A percentile compares a stretch with the other conserved stretches of the same genome.
phyloP scores from a whole-genome alignment of 2,797 vertebrate genomes.

The Danio jaintianensis region DNA sequence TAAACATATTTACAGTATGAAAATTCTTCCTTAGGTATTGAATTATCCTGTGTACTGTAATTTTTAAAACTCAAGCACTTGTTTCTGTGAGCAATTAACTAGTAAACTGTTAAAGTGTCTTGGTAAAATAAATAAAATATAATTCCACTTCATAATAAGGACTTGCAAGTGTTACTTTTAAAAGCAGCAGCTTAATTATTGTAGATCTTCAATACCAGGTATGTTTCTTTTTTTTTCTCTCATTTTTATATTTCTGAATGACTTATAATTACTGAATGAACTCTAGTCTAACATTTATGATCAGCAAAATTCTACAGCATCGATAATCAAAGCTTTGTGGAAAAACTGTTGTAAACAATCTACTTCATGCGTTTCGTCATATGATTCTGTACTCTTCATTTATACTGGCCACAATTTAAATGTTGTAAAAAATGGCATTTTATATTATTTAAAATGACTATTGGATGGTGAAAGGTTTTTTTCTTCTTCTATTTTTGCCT shows the following conservation, averaged over 20 bases:
- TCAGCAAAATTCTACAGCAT: too few species aligned
- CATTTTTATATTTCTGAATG: background rate
- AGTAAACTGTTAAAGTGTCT: slow-evolving; percentile 4
- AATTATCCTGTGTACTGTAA: slow-evolving; percentile 2
- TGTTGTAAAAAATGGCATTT: too few species aligned
- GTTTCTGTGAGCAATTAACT: slow-evolving; percentile 1
- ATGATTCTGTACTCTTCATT: too few species aligned
- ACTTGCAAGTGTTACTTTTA: background rate
- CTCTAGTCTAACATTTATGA: background rate
- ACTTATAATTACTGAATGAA: background rate
- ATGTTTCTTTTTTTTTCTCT: background rate
- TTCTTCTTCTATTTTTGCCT: too few species aligned
- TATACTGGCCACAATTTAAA: too few species aligned
- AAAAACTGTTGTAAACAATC: too few species aligned
- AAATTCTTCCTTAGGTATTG: background rate
- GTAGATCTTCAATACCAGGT: background rate
- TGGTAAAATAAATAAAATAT: slow-evolving; percentile 7
- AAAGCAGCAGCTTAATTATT: background rate
- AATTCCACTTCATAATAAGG: background rate
- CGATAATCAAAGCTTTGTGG: too few species aligned
- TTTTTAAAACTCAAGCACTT: slow-evolving; percentile 10
- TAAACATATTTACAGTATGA: slow-evolving; percentile 2
- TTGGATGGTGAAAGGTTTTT: too few species aligned
- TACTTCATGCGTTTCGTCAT: too few species aligned
- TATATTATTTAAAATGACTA: too few species aligned